Evolutionary conservation across 1,140 invertebrate genomes (phyloP).

Genomic region (Trichonephila clavata): DNA sequence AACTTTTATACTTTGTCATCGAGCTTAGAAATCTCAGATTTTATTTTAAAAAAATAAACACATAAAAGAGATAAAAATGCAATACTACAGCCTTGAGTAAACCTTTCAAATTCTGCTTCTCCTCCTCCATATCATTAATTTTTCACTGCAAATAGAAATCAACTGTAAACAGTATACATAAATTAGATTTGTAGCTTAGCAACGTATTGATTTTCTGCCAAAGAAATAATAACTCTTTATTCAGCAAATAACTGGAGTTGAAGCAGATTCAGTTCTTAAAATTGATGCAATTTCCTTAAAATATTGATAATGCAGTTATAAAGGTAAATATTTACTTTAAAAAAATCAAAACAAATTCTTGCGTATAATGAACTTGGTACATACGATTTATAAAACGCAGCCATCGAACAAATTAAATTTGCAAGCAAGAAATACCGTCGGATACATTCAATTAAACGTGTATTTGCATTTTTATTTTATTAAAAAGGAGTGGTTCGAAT

Average conservation of each 20-base stretch:
- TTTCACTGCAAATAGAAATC: conserved; percentile 8
- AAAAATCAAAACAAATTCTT: no score
- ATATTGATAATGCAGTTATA: not conserved
- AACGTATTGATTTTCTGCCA: conserved; percentile 31
- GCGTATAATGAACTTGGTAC: no score
- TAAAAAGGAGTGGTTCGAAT: no score
- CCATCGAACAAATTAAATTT: no score
- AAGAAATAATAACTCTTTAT: conserved; percentile 32
- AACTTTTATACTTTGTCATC: not conserved
- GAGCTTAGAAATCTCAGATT: not conserved
- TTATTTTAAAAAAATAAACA: not conserved
- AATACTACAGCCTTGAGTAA: not conserved
- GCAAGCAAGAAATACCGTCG: no score
- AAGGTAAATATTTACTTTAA: not conserved
- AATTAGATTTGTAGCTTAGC: conserved; percentile 33
- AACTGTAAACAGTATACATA: conserved; percentile 26
- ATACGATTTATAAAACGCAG: no score
- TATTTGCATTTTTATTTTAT: no score
- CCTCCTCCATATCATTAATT: not conserved
- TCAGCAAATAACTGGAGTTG: not conserved
- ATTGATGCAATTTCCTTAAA: not conserved
- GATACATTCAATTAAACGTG: no score
- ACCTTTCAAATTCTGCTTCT: not conserved
- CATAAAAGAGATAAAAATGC: not conserved
- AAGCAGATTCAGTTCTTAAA: not conserved